A percentile compares a stretch with the other conserved stretches of the same genome.
Conservation (phyloP, 1,140 invertebrate genomes). For the Brachionus angularis region DNA sequence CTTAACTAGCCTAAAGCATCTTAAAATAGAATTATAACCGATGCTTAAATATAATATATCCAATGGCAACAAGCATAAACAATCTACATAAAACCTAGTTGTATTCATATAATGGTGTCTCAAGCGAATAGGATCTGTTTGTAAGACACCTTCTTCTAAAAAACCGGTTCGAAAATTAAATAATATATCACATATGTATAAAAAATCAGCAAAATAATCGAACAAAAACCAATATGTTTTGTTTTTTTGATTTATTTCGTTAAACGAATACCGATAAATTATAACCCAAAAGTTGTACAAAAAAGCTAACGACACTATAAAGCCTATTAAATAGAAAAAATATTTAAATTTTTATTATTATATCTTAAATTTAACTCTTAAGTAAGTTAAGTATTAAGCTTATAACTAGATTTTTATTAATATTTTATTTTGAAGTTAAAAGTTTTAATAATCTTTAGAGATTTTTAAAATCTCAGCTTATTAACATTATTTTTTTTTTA, state of each 20-base stretch:
- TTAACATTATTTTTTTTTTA: no score
- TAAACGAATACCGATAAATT: slow-evolving; percentile 94
- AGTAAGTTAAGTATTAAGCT: not conserved
- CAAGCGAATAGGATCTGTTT: slow-evolving; percentile 86
- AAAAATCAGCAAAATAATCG: slow-evolving; percentile 90
- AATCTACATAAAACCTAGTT: slow-evolving; percentile 97
- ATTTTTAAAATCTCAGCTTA: no score
- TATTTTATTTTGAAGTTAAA: no score
- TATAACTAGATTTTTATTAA: no score
- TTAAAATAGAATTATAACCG: slow-evolving; percentile 91
- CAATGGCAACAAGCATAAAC: slow-evolving; percentile 88
- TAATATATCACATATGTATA: slow-evolving; percentile 90
- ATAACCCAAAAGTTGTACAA: slow-evolving; percentile 96
- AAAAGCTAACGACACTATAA: slow-evolving; percentile 88
- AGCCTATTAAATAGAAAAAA: slow-evolving; percentile 64
- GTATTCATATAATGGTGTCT: slow-evolving; percentile 97
- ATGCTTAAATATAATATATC: slow-evolving; percentile 97
- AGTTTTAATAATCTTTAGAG: no score
- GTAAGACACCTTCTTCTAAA: slow-evolving; percentile 88
- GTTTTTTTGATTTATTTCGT: slow-evolving; percentile 71
- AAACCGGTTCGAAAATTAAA: slow-evolving; percentile 96
- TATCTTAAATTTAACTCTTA: not conserved
- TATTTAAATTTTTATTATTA: slow-evolving; percentile 57
- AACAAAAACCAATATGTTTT: slow-evolving; percentile 89
- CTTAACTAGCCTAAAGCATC: slow-evolving; percentile 93